Evolutionary conservation across 2,888 invertebrate genomes (phyloP).

Genomic region (Apotomis turbidana): DNA sequence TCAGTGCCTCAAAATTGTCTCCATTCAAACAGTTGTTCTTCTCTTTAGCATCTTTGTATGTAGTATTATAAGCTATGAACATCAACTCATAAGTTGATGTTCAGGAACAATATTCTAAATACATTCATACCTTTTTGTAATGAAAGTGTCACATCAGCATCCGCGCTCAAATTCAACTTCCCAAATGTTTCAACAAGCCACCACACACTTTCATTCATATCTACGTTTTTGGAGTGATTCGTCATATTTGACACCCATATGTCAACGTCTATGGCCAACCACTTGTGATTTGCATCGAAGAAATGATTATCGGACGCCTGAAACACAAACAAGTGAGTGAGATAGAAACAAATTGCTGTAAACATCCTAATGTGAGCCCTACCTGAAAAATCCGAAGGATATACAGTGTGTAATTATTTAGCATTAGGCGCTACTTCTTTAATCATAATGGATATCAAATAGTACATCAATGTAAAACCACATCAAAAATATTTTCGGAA

Average conservation of each 20-base stretch:
- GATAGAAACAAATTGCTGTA: background rate
- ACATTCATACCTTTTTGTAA: constrained; percentile 30
- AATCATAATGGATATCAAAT: too few relatives aligned
- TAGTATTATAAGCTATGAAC: too few relatives aligned
- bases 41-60: too few relatives aligned
- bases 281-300: constrained; percentile 57
- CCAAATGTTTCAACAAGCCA: constrained; percentile 8
- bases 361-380: too few relatives aligned
- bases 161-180: constrained; percentile 42
- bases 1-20: too few relatives aligned
- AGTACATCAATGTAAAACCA: too few relatives aligned
- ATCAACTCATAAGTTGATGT: too few relatives aligned
- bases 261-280: constrained; percentile 57
- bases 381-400: too few relatives aligned
- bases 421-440: too few relatives aligned
- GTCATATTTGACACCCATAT: constrained; percentile 16
- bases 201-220: constrained; percentile 10
- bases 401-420: too few relatives aligned
- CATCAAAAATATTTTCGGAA: too few relatives aligned
- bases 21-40: too few relatives aligned
- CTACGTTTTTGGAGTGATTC: background rate
- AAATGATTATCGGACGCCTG: constrained; percentile 62
- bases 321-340: constrained; percentile 41
- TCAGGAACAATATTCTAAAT: background rate
- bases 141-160: constrained; percentile 43